Conservation (phyloP, 1,140 invertebrate genomes). For the Heterodera schachtii region DNA sequence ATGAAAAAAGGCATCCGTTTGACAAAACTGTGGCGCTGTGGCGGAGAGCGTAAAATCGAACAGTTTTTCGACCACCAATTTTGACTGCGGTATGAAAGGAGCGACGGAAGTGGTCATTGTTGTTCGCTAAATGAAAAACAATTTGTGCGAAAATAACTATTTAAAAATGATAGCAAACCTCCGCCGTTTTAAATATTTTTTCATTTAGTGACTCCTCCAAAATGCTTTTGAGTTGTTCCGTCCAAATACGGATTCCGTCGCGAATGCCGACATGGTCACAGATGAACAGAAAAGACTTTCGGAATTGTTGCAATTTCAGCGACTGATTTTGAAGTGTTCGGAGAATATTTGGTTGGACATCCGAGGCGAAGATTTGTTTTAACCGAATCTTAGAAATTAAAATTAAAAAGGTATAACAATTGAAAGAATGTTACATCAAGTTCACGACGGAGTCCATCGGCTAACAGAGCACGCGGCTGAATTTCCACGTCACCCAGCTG, state of each 20-base stretch:
- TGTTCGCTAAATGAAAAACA: not conserved
- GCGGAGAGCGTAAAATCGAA: conserved; percentile 30
- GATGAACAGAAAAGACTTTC: conserved; percentile 51
- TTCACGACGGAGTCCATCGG: conserved; percentile 52
- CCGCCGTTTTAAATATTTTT: conserved; percentile 4
- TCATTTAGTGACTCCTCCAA: not conserved
- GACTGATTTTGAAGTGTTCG: conserved; percentile 25
- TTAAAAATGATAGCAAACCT: not conserved
- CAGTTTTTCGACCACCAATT: conserved; percentile 15
- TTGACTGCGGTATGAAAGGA: conserved; percentile 11
- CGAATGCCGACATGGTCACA: conserved; percentile 54
- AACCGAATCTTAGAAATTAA: not conserved
- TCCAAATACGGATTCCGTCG: conserved; percentile 28
- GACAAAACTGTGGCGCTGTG: conserved; percentile 34
- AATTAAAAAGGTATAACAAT: conserved; percentile 12
- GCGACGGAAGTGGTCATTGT: not conserved
- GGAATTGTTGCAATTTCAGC: conserved; percentile 35
- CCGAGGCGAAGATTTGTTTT: not conserved
- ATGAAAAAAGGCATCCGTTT: conserved; percentile 14
- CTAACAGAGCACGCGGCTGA: conserved; percentile 37
- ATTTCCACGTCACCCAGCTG: conserved; percentile 45
- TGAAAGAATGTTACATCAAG: not conserved
- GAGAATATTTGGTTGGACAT: conserved; percentile 35
- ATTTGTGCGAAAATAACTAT: not conserved
- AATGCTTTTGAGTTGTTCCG: not conserved